Evolutionary conservation across 1,140 invertebrate genomes (phyloP).

Genomic region (Agrypnia vestita): DNA sequence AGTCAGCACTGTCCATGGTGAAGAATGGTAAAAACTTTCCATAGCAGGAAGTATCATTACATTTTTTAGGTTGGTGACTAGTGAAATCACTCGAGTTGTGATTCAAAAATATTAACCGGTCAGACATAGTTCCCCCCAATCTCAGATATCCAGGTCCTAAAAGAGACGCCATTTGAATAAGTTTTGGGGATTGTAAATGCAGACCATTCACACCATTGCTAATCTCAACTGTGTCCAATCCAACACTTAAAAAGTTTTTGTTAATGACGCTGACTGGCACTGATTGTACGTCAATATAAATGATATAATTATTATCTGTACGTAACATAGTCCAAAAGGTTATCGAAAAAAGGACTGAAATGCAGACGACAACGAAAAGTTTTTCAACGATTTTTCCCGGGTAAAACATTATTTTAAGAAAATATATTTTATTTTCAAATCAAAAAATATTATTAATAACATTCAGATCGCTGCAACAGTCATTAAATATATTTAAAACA

Average conservation of each 20-base stretch:
- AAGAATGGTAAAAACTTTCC: slow-evolving; percentile 70
- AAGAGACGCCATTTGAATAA: slow-evolving; percentile 73
- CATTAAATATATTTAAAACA: no score
- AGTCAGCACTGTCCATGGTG: slow-evolving; percentile 71
- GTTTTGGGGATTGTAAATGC: slow-evolving; percentile 66
- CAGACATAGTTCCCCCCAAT: slow-evolving; percentile 79
- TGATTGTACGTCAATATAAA: slow-evolving; percentile 18
- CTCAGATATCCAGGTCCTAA: slow-evolving; percentile 77
- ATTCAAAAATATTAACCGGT: slow-evolving; percentile 76
- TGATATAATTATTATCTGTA: slow-evolving; percentile 2
- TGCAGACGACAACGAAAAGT: slow-evolving; percentile 2
- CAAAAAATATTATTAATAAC: not conserved
- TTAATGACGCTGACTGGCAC: slow-evolving; percentile 61
- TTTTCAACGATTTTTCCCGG: slow-evolving; percentile 23
- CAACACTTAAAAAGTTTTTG: slow-evolving; percentile 68
- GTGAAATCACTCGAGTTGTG: slow-evolving; percentile 62
- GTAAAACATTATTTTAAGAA: slow-evolving; percentile 16
- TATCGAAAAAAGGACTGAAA: not conserved
- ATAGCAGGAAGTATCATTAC: slow-evolving; percentile 65
- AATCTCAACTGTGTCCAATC: slow-evolving; percentile 69
- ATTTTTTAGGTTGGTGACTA: slow-evolving; percentile 45
- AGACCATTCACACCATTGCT: slow-evolving; percentile 64
- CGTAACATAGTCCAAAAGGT: slow-evolving; percentile 23
- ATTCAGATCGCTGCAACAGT: no score
- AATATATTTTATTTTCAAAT: not conserved